phyloP scores from a whole-genome alignment of 2,888 invertebrate genomes.

The Apotomis capreana region DNA sequence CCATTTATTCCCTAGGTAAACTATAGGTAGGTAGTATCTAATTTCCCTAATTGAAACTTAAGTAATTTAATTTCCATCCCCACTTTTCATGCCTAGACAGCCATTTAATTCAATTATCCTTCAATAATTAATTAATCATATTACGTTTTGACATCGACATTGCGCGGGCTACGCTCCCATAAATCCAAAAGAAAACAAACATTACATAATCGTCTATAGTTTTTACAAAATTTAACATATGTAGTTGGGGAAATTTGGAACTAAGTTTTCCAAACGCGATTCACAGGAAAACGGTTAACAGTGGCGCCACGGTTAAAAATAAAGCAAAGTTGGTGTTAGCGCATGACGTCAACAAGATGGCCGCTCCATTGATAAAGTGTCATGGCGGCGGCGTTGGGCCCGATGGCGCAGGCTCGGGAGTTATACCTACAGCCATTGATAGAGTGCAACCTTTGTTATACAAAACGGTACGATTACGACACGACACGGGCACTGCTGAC shows the following conservation, averaged over 20 bases:
- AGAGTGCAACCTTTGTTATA: conserved; percentile 59
- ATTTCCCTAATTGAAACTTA: conserved; percentile 9
- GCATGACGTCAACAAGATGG: conserved; percentile 79
- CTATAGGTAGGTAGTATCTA: neutral
- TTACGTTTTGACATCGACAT: conserved; percentile 30
- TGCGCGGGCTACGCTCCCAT: conserved; percentile 50
- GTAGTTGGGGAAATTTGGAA: conserved; percentile 10
- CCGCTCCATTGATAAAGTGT: conserved; percentile 74
- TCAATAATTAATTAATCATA: conserved; percentile 23
- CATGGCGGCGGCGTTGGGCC: conserved; percentile 55
- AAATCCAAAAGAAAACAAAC: conserved; percentile 71
- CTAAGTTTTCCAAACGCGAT: neutral
- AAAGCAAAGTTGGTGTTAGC: conserved; percentile 27
- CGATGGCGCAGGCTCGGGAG: conserved; percentile 59
- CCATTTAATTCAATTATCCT: conserved; percentile 21
- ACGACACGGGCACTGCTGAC: too few species aligned
- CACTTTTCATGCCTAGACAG: neutral
- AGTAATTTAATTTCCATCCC: conserved; percentile 4
- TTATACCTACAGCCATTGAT: conserved; percentile 73
- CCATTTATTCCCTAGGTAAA: too few species aligned
- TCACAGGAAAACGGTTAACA: neutral
- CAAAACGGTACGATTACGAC: conserved; percentile 45
- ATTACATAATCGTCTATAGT: conserved; percentile 61
- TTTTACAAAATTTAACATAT: conserved; percentile 8
- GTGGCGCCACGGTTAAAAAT: conserved; percentile 14